phyloP scores from a whole-genome alignment of 1,140 invertebrate genomes.

The Stegodyphus dumicola region DNA sequence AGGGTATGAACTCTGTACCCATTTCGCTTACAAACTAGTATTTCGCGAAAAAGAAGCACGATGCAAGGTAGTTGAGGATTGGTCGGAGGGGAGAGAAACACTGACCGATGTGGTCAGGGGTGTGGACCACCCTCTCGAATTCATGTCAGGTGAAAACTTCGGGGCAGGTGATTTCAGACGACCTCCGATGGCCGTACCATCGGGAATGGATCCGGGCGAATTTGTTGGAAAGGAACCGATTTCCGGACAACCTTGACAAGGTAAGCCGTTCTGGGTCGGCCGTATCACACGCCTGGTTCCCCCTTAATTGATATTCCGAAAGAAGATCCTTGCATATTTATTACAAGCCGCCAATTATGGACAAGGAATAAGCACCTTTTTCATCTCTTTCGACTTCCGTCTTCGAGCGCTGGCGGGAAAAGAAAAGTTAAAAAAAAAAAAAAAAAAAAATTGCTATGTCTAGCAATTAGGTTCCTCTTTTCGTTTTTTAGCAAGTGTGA shows the following conservation, averaged over 20 bases:
- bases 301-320: conserved; percentile 32
- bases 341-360: background rate
- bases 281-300: conserved; percentile 33
- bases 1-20: too few relatives aligned
- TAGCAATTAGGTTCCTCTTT: too few relatives aligned
- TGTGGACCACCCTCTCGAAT: background rate
- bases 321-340: conserved; percentile 30
- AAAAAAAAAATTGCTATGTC: too few relatives aligned
- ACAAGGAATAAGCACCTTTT: too few relatives aligned
- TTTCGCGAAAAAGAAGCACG: too few relatives aligned
- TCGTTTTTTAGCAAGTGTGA: too few relatives aligned
- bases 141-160: conserved; percentile 39
- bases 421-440: too few relatives aligned
- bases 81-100: conserved; percentile 6
- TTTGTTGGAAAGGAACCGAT: conserved; percentile 21
- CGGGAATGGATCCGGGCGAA: conserved; percentile 13
- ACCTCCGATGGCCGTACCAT: background rate
- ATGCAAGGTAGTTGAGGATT: too few relatives aligned
- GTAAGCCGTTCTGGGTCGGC: conserved; percentile 36
- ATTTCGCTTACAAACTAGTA: too few relatives aligned
- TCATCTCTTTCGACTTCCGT: too few relatives aligned
- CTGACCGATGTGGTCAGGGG: conserved; percentile 26
- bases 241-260: conserved; percentile 47
- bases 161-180: conserved; percentile 26
- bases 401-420: too few relatives aligned